Conservation (phyloP, 2,113 vertebrate genomes). For the Tichodroma muraria region DNA sequence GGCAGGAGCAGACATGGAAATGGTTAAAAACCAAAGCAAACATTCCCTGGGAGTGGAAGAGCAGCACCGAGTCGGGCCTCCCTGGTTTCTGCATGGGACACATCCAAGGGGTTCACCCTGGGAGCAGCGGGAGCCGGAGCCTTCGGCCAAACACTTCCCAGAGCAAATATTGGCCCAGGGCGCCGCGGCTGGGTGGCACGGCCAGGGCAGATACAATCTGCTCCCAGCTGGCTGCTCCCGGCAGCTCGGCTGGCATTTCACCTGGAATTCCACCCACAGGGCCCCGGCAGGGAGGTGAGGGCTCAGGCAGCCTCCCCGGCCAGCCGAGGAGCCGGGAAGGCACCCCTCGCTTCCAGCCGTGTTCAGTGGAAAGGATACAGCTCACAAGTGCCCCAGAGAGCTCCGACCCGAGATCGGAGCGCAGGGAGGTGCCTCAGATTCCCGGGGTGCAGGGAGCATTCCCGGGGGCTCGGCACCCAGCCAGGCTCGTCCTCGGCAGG, state of each 20-base stretch:
- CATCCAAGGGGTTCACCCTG: not conserved
- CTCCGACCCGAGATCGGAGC: not conserved
- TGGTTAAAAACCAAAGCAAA: not conserved
- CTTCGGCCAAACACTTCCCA: not conserved
- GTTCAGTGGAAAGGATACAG: not conserved
- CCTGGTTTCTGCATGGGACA: not conserved
- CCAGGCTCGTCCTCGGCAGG: not conserved
- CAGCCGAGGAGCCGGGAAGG: too few species aligned
- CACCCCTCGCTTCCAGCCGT: rapidly evolving
- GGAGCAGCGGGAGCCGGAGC: not conserved
- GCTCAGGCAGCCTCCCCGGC: too few species aligned
- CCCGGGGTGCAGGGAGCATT: not conserved
- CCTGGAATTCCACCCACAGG: not conserved
- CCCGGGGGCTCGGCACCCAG: not conserved
- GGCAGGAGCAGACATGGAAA: not conserved
- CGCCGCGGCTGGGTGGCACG: rapidly evolving
- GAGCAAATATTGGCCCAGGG: slow-evolving; percentile 17
- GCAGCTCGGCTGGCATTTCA: not conserved
- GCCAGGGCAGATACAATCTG: not conserved
- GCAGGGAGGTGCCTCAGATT: not conserved
- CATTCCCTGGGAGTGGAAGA: not conserved
- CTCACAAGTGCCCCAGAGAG: not conserved
- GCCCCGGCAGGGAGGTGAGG: not conserved
- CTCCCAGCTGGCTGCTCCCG: not conserved
- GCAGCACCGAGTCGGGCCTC: not conserved